Evolutionary conservation across 2,113 vertebrate species (phyloP).

Genomic region (Galemys pyrenaicus): DNA sequence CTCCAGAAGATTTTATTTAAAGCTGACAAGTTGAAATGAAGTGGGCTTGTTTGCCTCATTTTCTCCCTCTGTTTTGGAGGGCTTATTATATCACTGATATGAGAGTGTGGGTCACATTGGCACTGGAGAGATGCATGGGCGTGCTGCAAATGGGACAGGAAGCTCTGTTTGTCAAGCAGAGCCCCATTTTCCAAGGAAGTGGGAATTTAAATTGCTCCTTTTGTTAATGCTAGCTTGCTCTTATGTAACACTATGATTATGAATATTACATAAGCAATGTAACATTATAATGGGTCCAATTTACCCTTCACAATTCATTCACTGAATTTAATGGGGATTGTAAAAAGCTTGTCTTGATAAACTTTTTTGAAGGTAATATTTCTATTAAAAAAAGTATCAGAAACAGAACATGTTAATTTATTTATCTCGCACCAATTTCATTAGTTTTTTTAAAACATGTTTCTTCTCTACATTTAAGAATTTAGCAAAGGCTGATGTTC

Average conservation of each 20-base stretch:
- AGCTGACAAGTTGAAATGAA: constrained; percentile 75
- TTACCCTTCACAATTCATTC: constrained; percentile 72
- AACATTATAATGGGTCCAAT: constrained; percentile 66
- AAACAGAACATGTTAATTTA: constrained; percentile 7
- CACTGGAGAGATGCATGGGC: constrained; percentile 37
- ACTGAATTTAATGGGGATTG: constrained; percentile 63
- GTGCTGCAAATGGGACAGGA: constrained; percentile 49
- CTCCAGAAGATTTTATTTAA: constrained; percentile 71
- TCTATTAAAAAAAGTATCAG: constrained; percentile 35
- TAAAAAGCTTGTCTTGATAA: constrained; percentile 55
- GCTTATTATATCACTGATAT: constrained; percentile 57
- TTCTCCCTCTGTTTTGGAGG: constrained; percentile 60
- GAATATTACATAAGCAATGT: constrained; percentile 75
- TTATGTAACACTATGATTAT: constrained; percentile 75
- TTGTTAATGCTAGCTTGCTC: constrained; percentile 58
- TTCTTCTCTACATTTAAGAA: background rate
- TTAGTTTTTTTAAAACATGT: background rate
- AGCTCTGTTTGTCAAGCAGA: constrained; percentile 53
- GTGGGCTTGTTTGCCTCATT: constrained; percentile 69
- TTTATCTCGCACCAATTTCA: background rate
- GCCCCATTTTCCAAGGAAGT: constrained; percentile 44
- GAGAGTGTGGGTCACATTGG: constrained; percentile 60
- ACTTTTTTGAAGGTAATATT: constrained; percentile 40
- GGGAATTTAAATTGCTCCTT: constrained; percentile 68
- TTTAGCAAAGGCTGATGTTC: background rate